Evolutionary conservation across 2,888 invertebrate species (phyloP), one percentile per base, ranked within the genome.

Genomic region (Oxyteleia sp.): DNA sequence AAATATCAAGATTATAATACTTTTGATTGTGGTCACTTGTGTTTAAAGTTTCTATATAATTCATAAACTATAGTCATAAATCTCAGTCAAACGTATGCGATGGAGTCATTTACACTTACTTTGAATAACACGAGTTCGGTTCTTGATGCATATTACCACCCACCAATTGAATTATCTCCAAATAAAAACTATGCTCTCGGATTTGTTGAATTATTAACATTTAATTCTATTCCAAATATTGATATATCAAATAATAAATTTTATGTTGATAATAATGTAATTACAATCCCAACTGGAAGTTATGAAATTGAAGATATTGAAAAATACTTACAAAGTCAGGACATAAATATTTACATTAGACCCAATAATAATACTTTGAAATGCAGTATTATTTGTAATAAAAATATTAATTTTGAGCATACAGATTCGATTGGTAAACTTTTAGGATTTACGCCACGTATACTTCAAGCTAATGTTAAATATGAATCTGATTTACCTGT

Each of bases 291-390:
- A 15, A 82, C 80, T 7, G 90, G 91, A 4, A 87, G 88, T 20
- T 91, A 92, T 84, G 90, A 92, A 87, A 84, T 91, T 20, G 84
- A 86, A 18, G 88, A 91, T 85, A 87, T 91, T 23, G 85, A 87
- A 64, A 84, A 74, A 45, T 87, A 84, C 78, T 55, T 89, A 55
- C 23, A 53, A n/a, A 55, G 13, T 7, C 0, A 20, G 29, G 41
- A 63, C 23, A 59, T 80, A 11, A 20, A 53, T 8, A 63, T 84
- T 7, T 26, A 13, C 29, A 8, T 82, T 3, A 72, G 61, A 57
- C 51, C 83, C 15, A 84, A 84, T 49, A 83, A 83, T 29, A 85
- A 84, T 43, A 85, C 85, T 4, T 64, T 83, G 11, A 29, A 57
- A n/a, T 72, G 83, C 20, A 38, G 53, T 11, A 79, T 84, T 7